These are phyloP conservation scores for Adelges cooleyi DNA, from an alignment of 1,140 invertebrate species.

Conservation along the genomic window DNA sequence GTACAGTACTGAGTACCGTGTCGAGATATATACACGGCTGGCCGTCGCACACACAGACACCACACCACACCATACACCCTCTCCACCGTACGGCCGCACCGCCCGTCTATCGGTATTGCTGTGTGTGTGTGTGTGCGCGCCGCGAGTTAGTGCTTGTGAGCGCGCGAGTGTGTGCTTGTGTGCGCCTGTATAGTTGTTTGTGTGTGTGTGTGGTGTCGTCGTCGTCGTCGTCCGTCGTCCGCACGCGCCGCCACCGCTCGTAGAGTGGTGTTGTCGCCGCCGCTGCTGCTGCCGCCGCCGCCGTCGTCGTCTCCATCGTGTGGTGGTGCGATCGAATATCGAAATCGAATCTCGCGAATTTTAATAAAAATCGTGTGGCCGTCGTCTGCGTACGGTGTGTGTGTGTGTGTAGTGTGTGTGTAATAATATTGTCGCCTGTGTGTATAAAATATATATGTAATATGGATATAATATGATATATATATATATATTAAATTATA, in stretches of 20 bases:
- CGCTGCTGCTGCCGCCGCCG: background rate
- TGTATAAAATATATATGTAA: too few relatives aligned
- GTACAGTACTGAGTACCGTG: too few relatives aligned
- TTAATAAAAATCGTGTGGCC: too few relatives aligned
- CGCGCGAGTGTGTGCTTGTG: background rate
- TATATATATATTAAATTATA: too few relatives aligned
- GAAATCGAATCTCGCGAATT: background rate
- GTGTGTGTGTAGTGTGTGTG: too few relatives aligned
- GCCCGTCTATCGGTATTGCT: background rate
- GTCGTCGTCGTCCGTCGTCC: background rate
- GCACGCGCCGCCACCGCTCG: background rate
- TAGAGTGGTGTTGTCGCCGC: background rate
- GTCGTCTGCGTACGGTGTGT: too few relatives aligned
- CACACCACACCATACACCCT: too few relatives aligned
- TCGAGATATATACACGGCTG: background rate
- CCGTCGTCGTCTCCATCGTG: background rate
- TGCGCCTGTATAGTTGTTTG: background rate
- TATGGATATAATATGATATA: too few relatives aligned
- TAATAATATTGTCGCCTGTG: too few relatives aligned
- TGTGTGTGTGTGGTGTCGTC: background rate
- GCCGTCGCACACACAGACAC: background rate
- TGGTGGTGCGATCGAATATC: conserved; percentile 19
- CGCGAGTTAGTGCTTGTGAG: background rate
- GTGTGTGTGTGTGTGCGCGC: background rate
- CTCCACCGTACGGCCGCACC: background rate